These are phyloP conservation scores for Busseola fusca DNA, from an alignment of 2,888 invertebrate genomes.

Conservation along the genomic window DNA sequence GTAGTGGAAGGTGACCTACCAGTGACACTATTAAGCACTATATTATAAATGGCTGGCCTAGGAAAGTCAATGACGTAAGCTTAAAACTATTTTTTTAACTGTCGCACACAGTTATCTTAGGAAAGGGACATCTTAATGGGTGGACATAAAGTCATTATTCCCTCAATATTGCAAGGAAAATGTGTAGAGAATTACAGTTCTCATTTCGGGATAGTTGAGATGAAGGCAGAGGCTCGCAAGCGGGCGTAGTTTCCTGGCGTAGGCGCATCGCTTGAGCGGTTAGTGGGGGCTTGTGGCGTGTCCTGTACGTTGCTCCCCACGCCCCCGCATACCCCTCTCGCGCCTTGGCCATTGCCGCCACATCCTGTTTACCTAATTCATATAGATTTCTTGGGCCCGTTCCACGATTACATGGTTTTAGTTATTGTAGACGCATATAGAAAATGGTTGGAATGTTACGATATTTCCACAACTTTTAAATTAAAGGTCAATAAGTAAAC, in stretches of 20 bases:
- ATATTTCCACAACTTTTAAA: too few relatives aligned
- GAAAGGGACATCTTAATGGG: conserved; percentile 23
- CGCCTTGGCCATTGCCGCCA: conserved; percentile 41
- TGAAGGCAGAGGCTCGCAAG: conserved; percentile 50
- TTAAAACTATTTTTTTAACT: conserved; percentile 16
- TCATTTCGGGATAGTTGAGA: conserved; percentile 31
- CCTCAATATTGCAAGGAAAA: not conserved
- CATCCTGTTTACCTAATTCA: conserved; percentile 50
- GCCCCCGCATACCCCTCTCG: conserved; percentile 47
- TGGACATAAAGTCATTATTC: conserved; percentile 24
- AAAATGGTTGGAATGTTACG: conserved; percentile 10
- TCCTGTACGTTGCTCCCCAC: conserved; percentile 4
- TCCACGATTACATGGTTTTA: not conserved
- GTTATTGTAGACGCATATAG: conserved; percentile 7
- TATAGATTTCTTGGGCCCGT: conserved; percentile 57
- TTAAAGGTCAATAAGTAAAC: too few relatives aligned
- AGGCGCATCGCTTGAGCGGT: conserved; percentile 40
- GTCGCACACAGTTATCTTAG: conserved; percentile 6
- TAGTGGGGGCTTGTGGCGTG: not conserved
- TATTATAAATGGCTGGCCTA: conserved; percentile 31
- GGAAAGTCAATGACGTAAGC: not conserved
- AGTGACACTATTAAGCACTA: conserved; percentile 11
- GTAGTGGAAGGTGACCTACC: conserved; percentile 4
- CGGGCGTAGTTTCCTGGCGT: conserved; percentile 57
- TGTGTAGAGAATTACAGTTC: conserved; percentile 21